phyloP scores from a whole-genome alignment of 2,113 vertebrate species.

The Xenopus borealis region DNA sequence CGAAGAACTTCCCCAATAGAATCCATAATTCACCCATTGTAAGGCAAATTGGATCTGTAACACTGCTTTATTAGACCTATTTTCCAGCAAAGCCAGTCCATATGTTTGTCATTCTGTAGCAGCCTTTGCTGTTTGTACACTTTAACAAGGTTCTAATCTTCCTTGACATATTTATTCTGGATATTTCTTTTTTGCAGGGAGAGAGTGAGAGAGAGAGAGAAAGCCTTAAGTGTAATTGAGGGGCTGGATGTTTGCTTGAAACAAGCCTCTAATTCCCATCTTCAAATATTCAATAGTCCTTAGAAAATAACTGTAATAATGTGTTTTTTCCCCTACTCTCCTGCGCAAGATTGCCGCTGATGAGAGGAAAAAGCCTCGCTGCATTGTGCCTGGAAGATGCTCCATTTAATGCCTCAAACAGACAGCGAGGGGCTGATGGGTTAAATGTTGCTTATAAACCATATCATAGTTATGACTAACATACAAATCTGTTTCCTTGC shows the following conservation, averaged over 20 bases:
- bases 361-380: slow-evolving; percentile 2
- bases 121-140: slow-evolving; percentile 1
- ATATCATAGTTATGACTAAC: too few relatives aligned
- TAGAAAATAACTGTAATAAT: slow-evolving; percentile 43
- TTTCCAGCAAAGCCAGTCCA: background rate
- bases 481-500: too few relatives aligned
- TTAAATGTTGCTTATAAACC: too few relatives aligned
- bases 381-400: background rate
- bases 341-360: slow-evolving; percentile 28
- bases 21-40: too few relatives aligned
- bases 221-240: slow-evolving; percentile 38
- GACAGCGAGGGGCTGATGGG: too few relatives aligned
- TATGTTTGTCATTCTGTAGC: background rate
- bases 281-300: slow-evolving; percentile 45
- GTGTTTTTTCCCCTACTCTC: slow-evolving; percentile 7
- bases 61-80: too few relatives aligned
- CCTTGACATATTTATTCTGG: slow-evolving; percentile 28
- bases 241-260: slow-evolving; percentile 39
- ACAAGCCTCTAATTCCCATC: slow-evolving; percentile 36
- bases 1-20: too few relatives aligned
- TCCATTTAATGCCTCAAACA: too few relatives aligned
- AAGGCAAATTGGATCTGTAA: too few relatives aligned
- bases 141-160: slow-evolving; percentile 35
- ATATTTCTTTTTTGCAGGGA: slow-evolving; percentile 16
- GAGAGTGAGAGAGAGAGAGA: slow-evolving; percentile 7